A percentile compares a stretch with the other conserved stretches of the same genome.
Evolutionary conservation across 2,797 vertebrate species (phyloP).

Genomic region (Fratercula arctica): DNA sequence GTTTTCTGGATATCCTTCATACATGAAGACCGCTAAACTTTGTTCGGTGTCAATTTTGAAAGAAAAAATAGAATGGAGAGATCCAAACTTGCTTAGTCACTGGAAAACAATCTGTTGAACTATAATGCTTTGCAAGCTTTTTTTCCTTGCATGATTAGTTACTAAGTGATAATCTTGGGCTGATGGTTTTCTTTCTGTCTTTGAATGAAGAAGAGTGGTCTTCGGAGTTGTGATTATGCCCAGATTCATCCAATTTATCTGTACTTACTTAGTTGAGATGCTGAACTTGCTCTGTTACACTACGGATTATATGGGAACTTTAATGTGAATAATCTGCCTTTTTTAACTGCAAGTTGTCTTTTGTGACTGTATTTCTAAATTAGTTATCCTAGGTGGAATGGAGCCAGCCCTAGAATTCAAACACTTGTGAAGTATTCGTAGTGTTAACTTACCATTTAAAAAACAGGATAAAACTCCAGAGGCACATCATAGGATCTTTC

Average conservation of each 20-base stretch:
- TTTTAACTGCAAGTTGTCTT: not conserved
- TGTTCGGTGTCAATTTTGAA: not conserved
- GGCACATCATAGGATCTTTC: not conserved
- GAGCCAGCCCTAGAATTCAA: not conserved
- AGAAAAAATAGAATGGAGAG: not conserved
- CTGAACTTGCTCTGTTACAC: not conserved
- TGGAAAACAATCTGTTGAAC: not conserved
- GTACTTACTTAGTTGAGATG: not conserved
- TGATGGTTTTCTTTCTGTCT: not conserved
- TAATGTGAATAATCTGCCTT: not conserved
- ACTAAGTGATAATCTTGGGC: not conserved
- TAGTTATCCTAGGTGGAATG: not conserved
- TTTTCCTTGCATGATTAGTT: not conserved
- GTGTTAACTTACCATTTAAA: not conserved
- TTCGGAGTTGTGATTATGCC: not conserved
- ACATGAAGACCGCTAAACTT: not conserved
- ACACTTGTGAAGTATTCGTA: not conserved
- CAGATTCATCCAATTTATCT: not conserved
- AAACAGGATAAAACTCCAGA: not conserved
- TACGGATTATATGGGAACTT: not conserved
- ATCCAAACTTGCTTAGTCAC: not conserved
- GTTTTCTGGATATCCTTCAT: not conserved
- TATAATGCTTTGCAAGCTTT: not conserved
- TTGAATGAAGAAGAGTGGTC: not conserved
- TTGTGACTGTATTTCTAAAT: not conserved